Evolutionary conservation across 2,113 vertebrate genomes (phyloP), one percentile per base, ranked within the genome.

Genomic region (Hydrolagus affinis): DNA sequence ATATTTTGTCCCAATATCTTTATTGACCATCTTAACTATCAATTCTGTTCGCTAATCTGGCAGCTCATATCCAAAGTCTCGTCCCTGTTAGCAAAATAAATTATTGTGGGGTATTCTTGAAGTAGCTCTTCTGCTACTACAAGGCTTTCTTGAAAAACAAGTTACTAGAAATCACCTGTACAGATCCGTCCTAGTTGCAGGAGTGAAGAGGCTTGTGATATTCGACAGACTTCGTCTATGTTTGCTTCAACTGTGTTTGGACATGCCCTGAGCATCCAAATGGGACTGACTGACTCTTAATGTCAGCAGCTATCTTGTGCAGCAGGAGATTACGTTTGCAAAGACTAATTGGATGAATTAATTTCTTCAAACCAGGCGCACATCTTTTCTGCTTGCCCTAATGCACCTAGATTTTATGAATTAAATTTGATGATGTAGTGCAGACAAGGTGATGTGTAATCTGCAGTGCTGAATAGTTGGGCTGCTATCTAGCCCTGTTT

Each of bases 221-320:
- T 83, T 80, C 62, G 59, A 80, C 15, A 83, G 78, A 64, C 62
- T 32, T 10, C 8, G 21, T 21, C 60, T 68, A 17, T 30, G 66
- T 30, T 62, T 68, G 32, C 28, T 10, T 2, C 25, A 4, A 75
- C 66, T 83, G 11, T 83, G 78, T 83, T 68, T 11, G 25, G 78
- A 17, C 78, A 83, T 68, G 78, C 62, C 62, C 78, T 66, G 62
- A 66, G 11, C 62, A 66, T 59, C 62, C 78, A 32, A 66, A 30
- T 66, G 62, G 78, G 78, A 66, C 17, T 32, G 11, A 4, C 78
- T 83, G 60, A 66, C 23, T 66, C 64, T 19, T 83, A 64, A 62
- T 78, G 15, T 83, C 78, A 66, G 28, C 28, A 66, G 17, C 25
- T 11, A 83, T 32, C 14, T 28, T 7, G n/a, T 30, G 3, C 30